Conservation (phyloP, 2,113 vertebrate species). For the Vireo altiloquus region DNA sequence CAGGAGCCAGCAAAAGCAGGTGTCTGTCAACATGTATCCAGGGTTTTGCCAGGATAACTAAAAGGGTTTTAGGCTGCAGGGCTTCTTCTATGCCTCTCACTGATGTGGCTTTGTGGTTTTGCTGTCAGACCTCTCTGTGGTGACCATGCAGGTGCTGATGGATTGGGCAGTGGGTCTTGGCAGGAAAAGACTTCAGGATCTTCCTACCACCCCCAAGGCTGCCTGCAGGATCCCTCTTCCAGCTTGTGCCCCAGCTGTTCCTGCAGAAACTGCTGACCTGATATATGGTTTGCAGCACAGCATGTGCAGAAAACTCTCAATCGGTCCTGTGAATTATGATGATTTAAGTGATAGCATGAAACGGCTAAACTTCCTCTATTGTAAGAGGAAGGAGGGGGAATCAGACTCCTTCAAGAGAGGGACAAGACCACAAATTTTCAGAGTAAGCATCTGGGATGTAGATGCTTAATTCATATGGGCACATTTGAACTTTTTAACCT, state of each 20-base stretch:
- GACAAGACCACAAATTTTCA: background rate
- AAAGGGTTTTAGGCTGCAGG: background rate
- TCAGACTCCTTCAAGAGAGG: background rate
- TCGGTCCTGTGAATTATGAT: background rate
- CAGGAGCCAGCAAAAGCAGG: slow-evolving; percentile 1
- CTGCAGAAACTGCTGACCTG: background rate
- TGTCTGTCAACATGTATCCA: background rate
- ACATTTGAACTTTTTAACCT: background rate
- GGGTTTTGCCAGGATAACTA: background rate
- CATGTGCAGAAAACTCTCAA: background rate
- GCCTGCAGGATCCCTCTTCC: background rate
- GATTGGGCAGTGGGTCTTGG: background rate
- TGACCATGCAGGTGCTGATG: background rate
- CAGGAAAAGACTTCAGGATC: background rate
- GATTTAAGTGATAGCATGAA: background rate
- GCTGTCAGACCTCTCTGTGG: background rate
- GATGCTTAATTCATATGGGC: background rate
- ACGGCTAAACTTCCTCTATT: background rate
- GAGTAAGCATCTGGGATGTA: background rate
- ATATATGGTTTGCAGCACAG: background rate
- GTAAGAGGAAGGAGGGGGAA: background rate
- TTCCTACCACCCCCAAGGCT: background rate
- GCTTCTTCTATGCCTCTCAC: background rate
- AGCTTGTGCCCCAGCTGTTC: background rate
- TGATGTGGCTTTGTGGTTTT: background rate